Conservation (phyloP, 1,140 invertebrate genomes). For the Papilio machaon region DNA sequence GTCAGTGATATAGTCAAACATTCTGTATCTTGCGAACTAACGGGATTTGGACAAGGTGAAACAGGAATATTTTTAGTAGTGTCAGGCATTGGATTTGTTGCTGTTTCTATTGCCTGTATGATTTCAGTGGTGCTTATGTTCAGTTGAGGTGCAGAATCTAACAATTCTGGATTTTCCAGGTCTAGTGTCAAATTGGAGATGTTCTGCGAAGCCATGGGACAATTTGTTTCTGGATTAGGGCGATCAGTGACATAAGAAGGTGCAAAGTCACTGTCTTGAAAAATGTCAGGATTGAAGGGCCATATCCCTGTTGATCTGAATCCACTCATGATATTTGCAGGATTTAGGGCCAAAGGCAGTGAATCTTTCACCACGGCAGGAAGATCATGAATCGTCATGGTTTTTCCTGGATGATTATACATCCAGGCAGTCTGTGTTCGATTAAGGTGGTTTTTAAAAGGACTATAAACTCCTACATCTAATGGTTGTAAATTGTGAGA, state of each 20-base stretch:
- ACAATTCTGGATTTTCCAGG: too few species aligned
- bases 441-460: conserved; percentile 42
- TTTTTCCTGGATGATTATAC: conserved; percentile 40
- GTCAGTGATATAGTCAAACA: too few species aligned
- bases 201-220: too few species aligned
- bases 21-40: too few species aligned
- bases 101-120: too few species aligned
- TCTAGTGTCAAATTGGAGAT: too few species aligned
- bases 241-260: conserved; percentile 46
- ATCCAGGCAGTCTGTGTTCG: conserved; percentile 38
- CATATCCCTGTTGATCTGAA: conserved; percentile 44
- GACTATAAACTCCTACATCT: conserved; percentile 56
- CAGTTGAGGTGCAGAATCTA: too few species aligned
- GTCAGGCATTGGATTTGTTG: too few species aligned
- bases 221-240: not conserved
- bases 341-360: conserved; percentile 33
- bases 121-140: too few species aligned
- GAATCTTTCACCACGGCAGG: conserved; percentile 41
- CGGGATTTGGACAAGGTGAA: too few species aligned
- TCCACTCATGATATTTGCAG: conserved; percentile 40
- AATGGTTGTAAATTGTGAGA: conserved; percentile 78
- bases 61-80: too few species aligned
- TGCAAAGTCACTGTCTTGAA: conserved; percentile 42
- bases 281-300: conserved; percentile 42
- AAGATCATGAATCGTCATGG: conserved; percentile 45